A percentile compares a stretch with the other conserved stretches of the same genome.
These are phyloP conservation scores for Oreotragus oreotragus DNA, from an alignment of 2,113 vertebrate species.

Conservation along the genomic window DNA sequence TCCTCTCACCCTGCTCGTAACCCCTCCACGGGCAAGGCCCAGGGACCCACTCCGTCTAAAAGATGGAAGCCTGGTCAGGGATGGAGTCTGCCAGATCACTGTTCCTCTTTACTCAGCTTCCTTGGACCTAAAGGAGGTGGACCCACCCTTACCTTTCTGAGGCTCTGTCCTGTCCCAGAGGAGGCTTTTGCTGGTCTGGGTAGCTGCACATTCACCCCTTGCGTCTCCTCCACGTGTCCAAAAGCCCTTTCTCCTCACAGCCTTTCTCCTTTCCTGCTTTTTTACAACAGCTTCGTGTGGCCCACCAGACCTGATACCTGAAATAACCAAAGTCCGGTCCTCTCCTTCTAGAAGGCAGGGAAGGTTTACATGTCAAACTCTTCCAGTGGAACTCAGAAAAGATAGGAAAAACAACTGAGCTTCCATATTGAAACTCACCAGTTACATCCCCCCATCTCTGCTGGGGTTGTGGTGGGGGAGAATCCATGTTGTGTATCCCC, in stretches of 20 bases:
- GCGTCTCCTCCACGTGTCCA: neutral
- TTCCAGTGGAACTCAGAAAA: neutral
- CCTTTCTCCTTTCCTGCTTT: neutral
- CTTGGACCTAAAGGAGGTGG: neutral
- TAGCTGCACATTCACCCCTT: neutral
- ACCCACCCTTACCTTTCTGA: neutral
- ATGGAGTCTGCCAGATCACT: neutral
- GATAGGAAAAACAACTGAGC: neutral
- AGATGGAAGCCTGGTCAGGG: neutral
- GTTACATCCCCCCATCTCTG: neutral
- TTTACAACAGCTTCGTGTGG: neutral
- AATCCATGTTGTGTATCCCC: neutral
- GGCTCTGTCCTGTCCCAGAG: neutral
- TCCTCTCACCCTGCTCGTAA: neutral
- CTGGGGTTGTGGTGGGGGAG: accelerated
- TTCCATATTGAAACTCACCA: neutral
- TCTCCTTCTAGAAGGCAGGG: neutral
- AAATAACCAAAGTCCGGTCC: neutral
- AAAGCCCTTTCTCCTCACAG: neutral
- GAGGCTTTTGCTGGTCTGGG: neutral
- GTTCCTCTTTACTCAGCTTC: neutral
- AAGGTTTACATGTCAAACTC: neutral
- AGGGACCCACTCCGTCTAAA: neutral
- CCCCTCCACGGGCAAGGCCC: neutral
- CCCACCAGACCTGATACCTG: neutral